Evolutionary conservation across 2,113 vertebrate species (phyloP), one percentile per base, ranked within the genome.

Genomic region (Dasyprocta punctata): DNA sequence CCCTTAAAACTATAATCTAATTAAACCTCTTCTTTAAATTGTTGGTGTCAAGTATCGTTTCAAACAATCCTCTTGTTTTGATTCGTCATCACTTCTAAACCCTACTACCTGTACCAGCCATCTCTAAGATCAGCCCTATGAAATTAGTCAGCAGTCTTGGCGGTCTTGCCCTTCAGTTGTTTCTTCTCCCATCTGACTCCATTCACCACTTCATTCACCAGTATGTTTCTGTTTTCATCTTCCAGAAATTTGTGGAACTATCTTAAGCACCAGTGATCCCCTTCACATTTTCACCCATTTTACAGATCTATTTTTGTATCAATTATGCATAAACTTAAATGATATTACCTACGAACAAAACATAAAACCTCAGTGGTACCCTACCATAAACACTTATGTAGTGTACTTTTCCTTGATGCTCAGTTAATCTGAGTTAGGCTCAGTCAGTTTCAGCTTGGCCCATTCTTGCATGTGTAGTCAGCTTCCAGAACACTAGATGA

Each of bases 191-290:
- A n/a, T n/a, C n/a, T n/a, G n/a, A n/a, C n/a, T n/a, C n/a, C n/a
- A n/a, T n/a, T n/a, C n/a, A n/a, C n/a, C n/a, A 86, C 44, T 95
- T 77, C 28, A 89, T 58, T 92, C 33, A 14, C 33, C 7, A 78
- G 26, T 38, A 65, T 86, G 44, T 71, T 94, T 83, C 52, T 78
- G 63, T 63, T 89, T 89, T 78, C 13, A 44, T 49, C 38, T 95
- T 93, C n/a, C 22, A 77, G 33, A 86, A 52, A 89, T 86, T 17
- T 83, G 20, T 54, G 26, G 75, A 94, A 91, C n/a, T n/a, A 95
- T 52, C 54, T 19, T 73, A 78, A 87, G 47, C 54, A 85, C 7
- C 36, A 67, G 1, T 78, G 19, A 26, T 16, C 11, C 3, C 47
- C 10, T 78, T 92, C 24, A 7, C 24, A 69, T 71, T 81, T 33